A percentile compares a stretch with the other conserved stretches of the same genome.
Conservation (phyloP, 2,113 vertebrate species). For the Astur gentilis region DNA sequence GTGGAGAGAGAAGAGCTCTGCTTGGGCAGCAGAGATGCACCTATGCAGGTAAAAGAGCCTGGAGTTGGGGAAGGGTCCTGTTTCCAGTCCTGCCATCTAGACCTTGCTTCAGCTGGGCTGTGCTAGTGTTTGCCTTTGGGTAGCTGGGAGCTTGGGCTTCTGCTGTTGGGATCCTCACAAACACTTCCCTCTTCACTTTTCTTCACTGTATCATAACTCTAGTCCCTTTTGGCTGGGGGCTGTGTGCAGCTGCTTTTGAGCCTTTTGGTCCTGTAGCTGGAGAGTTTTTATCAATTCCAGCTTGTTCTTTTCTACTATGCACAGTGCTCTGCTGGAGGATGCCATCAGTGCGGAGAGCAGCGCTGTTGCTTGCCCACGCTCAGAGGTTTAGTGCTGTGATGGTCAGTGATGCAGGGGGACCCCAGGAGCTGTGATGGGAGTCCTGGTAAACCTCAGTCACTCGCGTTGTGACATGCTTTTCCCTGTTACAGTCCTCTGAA, state of each 20-base stretch:
- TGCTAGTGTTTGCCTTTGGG: background rate
- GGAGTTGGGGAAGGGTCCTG: background rate
- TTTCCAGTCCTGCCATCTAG: background rate
- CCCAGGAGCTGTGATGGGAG: background rate
- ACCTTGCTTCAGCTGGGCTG: background rate
- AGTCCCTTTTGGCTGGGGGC: background rate
- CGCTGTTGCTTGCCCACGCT: background rate
- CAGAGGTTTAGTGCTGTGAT: background rate
- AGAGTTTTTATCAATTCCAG: background rate
- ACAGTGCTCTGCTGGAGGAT: background rate
- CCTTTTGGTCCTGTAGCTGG: constrained; percentile 8
- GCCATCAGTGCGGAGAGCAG: background rate
- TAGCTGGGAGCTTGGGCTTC: background rate
- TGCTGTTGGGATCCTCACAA: background rate
- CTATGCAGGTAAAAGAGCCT: constrained; percentile 57
- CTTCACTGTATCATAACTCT: background rate
- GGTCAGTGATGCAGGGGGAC: background rate
- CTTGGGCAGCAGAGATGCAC: constrained; percentile 1
- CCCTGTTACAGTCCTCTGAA: background rate
- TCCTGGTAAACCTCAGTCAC: background rate
- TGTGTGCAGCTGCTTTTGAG: background rate
- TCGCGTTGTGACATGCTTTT: background rate
- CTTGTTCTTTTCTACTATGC: background rate
- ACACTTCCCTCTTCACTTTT: background rate
- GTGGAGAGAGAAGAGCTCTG: constrained; percentile 46